A percentile compares a stretch with the other conserved stretches of the same genome.
Evolutionary conservation across 2,113 vertebrate species (phyloP).

Genomic region (Mobula birostris): DNA sequence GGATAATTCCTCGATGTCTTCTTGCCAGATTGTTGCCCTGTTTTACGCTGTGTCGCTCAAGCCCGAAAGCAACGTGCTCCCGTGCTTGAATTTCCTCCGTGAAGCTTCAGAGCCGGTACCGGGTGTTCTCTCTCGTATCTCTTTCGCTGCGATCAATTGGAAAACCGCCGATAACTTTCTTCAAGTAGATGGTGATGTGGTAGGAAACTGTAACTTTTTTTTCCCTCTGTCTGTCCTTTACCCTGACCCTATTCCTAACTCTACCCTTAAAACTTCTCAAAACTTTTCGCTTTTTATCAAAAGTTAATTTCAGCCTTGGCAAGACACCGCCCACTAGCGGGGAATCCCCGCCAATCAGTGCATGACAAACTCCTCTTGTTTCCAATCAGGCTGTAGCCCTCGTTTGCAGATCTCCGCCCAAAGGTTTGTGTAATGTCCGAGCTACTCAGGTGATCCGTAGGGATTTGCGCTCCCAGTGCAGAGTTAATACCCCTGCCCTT

Average conservation of each 20-base stretch:
- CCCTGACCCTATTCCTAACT: neutral
- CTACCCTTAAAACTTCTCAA: neutral
- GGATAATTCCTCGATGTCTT: neutral
- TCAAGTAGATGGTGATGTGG: neutral
- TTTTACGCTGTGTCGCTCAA: neutral
- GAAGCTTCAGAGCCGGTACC: neutral
- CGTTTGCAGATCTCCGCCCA: neutral
- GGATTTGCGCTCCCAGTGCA: neutral
- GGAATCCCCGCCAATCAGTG: slow-evolving; percentile 21
- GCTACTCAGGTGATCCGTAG: neutral
- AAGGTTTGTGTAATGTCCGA: neutral
- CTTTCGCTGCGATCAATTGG: neutral
- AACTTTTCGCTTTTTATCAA: neutral
- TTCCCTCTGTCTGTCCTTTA: neutral
- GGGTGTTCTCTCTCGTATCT: neutral
- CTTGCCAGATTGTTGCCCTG: neutral
- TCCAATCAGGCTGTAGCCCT: neutral
- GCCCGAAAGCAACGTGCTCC: neutral
- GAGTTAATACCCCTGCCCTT: neutral
- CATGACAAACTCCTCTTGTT: neutral
- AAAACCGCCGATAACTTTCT: neutral
- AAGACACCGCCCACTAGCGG: neutral
- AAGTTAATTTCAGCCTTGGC: neutral
- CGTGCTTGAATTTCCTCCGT: too few species aligned
- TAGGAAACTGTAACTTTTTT: neutral